phyloP scores from a whole-genome alignment of 2,113 vertebrate genomes.

The Limnothrissa miodon region DNA sequence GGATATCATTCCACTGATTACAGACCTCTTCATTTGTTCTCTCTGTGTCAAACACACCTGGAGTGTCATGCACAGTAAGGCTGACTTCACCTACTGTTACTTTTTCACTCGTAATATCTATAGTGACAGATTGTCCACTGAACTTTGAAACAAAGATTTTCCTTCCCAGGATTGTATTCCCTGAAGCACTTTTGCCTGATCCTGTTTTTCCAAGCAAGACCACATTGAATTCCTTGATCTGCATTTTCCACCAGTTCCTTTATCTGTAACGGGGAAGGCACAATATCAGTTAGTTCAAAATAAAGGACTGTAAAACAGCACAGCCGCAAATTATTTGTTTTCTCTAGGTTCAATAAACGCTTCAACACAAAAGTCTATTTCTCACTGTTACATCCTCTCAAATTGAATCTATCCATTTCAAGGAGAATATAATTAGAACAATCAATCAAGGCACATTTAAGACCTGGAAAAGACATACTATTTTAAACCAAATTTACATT shows the following conservation, averaged over 20 bases:
- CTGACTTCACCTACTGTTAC: not conserved
- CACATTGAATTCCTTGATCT: not conserved
- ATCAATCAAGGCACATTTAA: no score
- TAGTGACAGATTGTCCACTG: not conserved
- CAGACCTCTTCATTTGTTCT: not conserved
- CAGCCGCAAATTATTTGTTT: no score
- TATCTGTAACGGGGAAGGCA: not conserved
- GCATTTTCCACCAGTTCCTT: not conserved
- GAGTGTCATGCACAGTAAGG: constrained; percentile 32
- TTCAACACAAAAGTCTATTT: no score
- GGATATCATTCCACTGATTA: no score
- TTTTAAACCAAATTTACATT: no score
- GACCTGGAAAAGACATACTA: no score
- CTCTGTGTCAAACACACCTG: constrained; percentile 14
- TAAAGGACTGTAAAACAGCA: no score
- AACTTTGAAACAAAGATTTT: not conserved
- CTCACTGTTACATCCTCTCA: no score
- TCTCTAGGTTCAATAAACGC: no score
- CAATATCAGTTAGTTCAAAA: not conserved
- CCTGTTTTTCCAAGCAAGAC: constrained; percentile 25
- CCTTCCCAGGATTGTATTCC: constrained; percentile 35
- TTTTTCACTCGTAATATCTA: not conserved
- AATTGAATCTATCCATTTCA: no score
- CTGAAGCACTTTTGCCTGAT: constrained; percentile 32
- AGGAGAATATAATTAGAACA: no score